Evolutionary conservation across 1,140 invertebrate genomes (phyloP).

Genomic region (Lamellibrachia luymesi): DNA sequence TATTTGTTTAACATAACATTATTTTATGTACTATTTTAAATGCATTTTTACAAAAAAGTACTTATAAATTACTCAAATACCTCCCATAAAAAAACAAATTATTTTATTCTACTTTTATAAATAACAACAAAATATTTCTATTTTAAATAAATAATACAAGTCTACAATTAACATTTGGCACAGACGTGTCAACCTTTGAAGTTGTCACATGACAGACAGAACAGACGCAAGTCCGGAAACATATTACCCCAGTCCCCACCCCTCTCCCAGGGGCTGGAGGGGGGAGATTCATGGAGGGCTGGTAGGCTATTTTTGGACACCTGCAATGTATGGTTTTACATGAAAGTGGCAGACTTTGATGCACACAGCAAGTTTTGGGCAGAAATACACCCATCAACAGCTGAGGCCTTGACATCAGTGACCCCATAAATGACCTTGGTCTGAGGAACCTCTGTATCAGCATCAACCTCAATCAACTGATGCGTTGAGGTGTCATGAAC

Average conservation of each 20-base stretch:
- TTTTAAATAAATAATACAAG: neutral
- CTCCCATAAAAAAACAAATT: neutral
- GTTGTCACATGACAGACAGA: neutral
- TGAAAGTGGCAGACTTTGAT: neutral
- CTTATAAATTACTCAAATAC: neutral
- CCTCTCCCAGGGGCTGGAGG: neutral
- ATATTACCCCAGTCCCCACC: neutral
- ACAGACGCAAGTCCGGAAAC: neutral
- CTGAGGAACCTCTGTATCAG: neutral
- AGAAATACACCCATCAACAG: neutral
- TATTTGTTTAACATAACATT: too few relatives aligned
- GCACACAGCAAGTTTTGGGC: neutral
- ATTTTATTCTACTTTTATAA: neutral
- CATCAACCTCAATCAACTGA: too few relatives aligned
- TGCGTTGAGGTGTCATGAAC: too few relatives aligned
- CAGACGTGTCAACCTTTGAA: neutral
- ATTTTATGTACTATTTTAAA: too few relatives aligned
- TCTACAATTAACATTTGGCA: too few relatives aligned
- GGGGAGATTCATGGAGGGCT: neutral
- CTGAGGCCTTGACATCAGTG: neutral
- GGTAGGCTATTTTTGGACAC: neutral
- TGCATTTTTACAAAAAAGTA: too few relatives aligned
- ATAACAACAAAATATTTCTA: neutral
- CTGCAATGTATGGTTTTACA: constrained; percentile 1
- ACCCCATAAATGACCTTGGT: neutral